These are phyloP conservation scores for Tortrix viridana DNA, from an alignment of 2,888 invertebrate species.

Conservation along the genomic window DNA sequence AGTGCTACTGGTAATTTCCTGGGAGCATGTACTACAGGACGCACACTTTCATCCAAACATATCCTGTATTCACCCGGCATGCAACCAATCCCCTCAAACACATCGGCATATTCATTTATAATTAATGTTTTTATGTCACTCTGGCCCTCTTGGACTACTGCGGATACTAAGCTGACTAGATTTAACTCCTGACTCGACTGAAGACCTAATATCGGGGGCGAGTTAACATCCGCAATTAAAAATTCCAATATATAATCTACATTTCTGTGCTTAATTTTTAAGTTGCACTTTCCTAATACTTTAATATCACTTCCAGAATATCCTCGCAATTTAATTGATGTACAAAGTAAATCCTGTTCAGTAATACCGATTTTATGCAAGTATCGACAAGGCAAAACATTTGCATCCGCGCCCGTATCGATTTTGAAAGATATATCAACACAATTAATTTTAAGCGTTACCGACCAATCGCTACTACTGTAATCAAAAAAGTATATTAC, in stretches of 20 bases:
- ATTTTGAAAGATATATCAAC: constrained; percentile 40
- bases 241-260: constrained; percentile 38
- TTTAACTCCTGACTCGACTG: constrained; percentile 40
- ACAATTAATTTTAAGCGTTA: constrained; percentile 37
- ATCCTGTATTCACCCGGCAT: constrained; percentile 39
- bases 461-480: constrained; percentile 35
- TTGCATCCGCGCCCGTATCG: constrained; percentile 44
- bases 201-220: constrained; percentile 38
- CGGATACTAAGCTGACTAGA: constrained; percentile 37
- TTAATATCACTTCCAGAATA: constrained; percentile 40
- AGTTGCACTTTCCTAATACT: constrained; percentile 38
- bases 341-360: constrained; percentile 30
- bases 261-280: constrained; percentile 39
- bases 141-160: constrained; percentile 1
- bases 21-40: constrained; percentile 43
- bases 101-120: constrained; percentile 35
- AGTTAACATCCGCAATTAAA: constrained; percentile 36
- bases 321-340: constrained; percentile 31
- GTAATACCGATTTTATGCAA: constrained; percentile 17
- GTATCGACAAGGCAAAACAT: constrained; percentile 38
- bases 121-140: not conserved
- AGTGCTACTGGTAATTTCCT: constrained; percentile 43
- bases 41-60: constrained; percentile 24
- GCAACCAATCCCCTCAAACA: too few species aligned
- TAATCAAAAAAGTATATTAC: constrained; percentile 30